Conservation (phyloP, 2,888 invertebrate genomes). For the Leptinotarsa rubiginosa region DNA sequence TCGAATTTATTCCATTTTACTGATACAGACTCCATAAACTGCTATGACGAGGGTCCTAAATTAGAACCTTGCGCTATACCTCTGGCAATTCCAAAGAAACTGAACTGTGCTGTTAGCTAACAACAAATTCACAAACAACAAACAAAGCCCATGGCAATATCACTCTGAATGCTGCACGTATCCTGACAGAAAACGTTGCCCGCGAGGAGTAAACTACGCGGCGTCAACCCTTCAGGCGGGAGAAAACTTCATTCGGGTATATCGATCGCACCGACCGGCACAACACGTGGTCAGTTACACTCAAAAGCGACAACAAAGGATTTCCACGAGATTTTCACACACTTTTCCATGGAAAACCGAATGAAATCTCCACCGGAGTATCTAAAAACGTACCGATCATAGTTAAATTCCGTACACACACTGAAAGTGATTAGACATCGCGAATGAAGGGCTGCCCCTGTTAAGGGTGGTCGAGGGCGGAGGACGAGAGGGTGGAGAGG, state of each 20-base stretch:
- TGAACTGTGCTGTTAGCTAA: background rate
- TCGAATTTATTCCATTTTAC: too few species aligned
- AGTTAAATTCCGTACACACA: constrained; percentile 57
- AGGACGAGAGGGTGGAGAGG: constrained; percentile 48
- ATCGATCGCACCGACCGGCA: constrained; percentile 33
- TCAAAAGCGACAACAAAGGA: constrained; percentile 31
- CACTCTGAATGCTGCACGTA: constrained; percentile 10
- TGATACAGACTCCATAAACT: too few species aligned
- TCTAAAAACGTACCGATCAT: constrained; percentile 52
- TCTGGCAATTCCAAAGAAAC: background rate
- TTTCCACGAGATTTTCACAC: constrained; percentile 31
- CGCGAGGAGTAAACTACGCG: background rate
- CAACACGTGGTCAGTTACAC: constrained; percentile 39
- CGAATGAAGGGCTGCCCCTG: constrained; percentile 60
- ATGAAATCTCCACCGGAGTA: background rate
- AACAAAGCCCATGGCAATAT: background rate
- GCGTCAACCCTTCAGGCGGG: constrained; percentile 29
- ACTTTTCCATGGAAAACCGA: background rate
- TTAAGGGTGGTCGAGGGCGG: constrained; percentile 51
- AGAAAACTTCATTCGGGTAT: constrained; percentile 33
- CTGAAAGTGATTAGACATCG: constrained; percentile 64
- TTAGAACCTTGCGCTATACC: background rate
- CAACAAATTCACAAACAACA: background rate
- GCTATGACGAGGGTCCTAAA: background rate
- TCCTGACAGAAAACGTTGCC: background rate